Percentiles rank a stretch among this genome's conserved stretches.
Conservation (phyloP, 2,113 vertebrate species). For the Toxotes chatareus region DNA sequence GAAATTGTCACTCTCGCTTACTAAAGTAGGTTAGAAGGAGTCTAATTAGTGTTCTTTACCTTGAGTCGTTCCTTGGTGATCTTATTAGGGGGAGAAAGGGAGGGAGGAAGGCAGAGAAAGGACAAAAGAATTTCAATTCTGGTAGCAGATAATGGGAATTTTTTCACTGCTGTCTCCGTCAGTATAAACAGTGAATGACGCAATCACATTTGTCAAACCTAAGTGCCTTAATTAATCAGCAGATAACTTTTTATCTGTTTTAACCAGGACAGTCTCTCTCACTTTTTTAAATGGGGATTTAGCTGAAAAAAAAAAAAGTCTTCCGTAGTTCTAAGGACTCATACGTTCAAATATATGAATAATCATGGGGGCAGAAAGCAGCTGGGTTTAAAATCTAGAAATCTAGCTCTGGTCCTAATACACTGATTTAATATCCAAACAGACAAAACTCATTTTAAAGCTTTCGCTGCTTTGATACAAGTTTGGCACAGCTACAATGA, state of each 20-base stretch:
- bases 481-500: background rate
- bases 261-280: slow-evolving; percentile 24
- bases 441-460: background rate
- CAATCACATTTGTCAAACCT: slow-evolving; percentile 44
- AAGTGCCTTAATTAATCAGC: slow-evolving; percentile 61
- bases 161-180: slow-evolving; percentile 40
- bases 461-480: background rate
- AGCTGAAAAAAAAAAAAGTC: background rate
- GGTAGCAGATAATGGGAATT: slow-evolving; percentile 49
- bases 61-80: slow-evolving; percentile 80
- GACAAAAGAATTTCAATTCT: slow-evolving; percentile 63
- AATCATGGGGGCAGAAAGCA: background rate
- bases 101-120: slow-evolving; percentile 27
- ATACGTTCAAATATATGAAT: slow-evolving; percentile 6
- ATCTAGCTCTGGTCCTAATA: background rate
- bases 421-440: background rate
- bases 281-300: slow-evolving; percentile 10
- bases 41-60: slow-evolving; percentile 72
- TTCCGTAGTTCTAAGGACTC: slow-evolving; percentile 6
- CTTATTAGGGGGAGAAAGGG: slow-evolving; percentile 50
- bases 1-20: slow-evolving; percentile 47
- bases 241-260: slow-evolving; percentile 49
- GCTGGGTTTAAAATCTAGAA: background rate
- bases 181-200: slow-evolving; percentile 36
- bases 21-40: slow-evolving; percentile 20